Conservation (phyloP, 1,140 invertebrate genomes). For the Bombus confusus region DNA sequence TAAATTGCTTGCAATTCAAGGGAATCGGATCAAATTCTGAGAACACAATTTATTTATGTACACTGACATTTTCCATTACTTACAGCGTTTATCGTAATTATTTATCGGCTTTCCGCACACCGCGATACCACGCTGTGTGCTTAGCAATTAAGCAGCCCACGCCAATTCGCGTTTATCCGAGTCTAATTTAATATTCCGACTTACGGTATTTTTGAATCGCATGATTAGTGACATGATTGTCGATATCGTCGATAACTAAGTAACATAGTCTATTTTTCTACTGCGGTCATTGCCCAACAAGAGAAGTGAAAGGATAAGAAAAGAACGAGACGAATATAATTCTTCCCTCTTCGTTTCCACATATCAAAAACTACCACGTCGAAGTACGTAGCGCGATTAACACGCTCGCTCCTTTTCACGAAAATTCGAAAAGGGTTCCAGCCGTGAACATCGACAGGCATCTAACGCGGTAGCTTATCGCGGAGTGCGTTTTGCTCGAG, state of each 20-base stretch:
- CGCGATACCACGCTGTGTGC: background rate
- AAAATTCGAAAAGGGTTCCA: background rate
- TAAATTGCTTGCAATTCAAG: background rate
- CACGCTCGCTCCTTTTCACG: background rate
- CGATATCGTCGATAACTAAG: background rate
- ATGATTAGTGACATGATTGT: background rate
- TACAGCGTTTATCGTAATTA: background rate
- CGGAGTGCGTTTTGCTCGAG: background rate
- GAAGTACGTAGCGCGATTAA: too few species aligned
- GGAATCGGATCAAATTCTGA: background rate
- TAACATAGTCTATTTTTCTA: background rate
- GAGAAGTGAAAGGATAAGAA: background rate
- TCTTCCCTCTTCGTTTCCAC: background rate
- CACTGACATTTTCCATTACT: too few species aligned
- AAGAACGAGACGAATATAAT: background rate
- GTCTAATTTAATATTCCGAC: background rate
- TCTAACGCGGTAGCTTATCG: slow-evolving; percentile 7
- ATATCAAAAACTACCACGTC: background rate
- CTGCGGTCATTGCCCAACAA: background rate
- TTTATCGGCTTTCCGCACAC: background rate
- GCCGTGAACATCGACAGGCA: background rate
- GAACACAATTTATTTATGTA: background rate
- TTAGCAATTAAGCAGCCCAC: background rate
- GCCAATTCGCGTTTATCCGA: background rate
- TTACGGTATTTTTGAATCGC: background rate